Conservation (phyloP, 2,888 invertebrate species). For the Capitulum mitella region DNA sequence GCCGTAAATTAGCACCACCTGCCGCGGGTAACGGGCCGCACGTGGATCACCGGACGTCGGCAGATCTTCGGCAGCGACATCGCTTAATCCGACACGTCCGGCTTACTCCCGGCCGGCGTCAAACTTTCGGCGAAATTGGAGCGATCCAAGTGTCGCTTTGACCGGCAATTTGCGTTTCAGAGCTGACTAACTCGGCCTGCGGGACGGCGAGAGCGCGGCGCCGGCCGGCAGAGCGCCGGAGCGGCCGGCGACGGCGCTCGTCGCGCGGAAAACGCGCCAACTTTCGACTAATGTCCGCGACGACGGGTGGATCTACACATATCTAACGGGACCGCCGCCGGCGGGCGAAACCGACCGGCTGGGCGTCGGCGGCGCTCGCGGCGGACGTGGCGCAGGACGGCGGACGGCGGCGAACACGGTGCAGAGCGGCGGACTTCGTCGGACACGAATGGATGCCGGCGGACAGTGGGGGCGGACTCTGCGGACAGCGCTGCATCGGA, state of each 20-base stretch:
- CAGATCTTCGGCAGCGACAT: neutral
- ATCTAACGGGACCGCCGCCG: neutral
- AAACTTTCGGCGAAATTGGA: slow-evolving; percentile 9
- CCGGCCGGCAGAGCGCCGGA: neutral
- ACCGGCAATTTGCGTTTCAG: slow-evolving; percentile 6
- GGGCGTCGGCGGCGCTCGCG: no score
- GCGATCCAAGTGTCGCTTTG: neutral
- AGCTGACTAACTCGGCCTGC: neutral
- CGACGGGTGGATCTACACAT: neutral
- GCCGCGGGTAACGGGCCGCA: no score
- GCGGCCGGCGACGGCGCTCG: neutral
- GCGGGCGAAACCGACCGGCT: neutral
- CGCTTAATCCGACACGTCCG: no score
- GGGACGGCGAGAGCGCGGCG: neutral
- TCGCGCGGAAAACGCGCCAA: neutral
- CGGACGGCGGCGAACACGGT: no score
- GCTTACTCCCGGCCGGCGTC: neutral
- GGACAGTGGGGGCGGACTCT: no score
- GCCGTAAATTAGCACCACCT: no score
- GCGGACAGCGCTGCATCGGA: no score
- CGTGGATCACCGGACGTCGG: no score
- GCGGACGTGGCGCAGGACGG: no score
- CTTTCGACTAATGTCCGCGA: neutral
- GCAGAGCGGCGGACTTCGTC: no score
- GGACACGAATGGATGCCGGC: no score